A percentile compares a stretch with the other conserved stretches of the same genome.
phyloP scores from a whole-genome alignment of 2,797 vertebrate genomes.

The Trematomus bernacchii region DNA sequence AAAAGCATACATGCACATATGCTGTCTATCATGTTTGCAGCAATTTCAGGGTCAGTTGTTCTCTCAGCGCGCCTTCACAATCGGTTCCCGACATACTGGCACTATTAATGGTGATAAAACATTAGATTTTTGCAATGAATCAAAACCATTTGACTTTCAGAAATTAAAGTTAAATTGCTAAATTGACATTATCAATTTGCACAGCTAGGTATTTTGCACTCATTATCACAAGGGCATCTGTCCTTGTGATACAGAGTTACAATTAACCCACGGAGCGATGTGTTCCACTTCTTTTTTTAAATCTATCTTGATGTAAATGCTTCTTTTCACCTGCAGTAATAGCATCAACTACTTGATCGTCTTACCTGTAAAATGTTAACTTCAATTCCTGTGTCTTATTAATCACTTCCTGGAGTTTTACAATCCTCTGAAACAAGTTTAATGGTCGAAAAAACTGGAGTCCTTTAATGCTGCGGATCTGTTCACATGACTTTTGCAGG shows the following conservation, averaged over 20 bases:
- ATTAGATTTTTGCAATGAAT: not conserved
- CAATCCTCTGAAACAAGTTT: constrained; percentile 69
- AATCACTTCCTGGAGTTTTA: constrained; percentile 57
- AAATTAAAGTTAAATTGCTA: not conserved
- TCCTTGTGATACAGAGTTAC: not conserved
- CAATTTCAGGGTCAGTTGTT: constrained; percentile 32
- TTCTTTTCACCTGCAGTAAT: not conserved
- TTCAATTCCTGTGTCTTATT: constrained; percentile 55
- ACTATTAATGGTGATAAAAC: constrained; percentile 54
- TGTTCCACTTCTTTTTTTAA: not conserved
- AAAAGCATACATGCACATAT: not conserved
- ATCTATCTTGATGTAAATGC: not conserved
- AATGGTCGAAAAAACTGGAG: constrained; percentile 57
- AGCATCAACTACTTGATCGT: constrained; percentile 27
- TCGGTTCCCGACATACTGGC: not conserved
- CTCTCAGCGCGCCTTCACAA: constrained; percentile 9
- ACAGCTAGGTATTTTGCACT: not conserved
- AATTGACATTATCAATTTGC: not conserved
- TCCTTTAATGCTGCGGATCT: constrained; percentile 60
- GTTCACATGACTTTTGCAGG: constrained; percentile 69
- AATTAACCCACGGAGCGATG: constrained; percentile 8
- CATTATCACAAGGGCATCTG: not conserved
- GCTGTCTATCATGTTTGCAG: constrained; percentile 16
- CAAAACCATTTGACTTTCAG: not conserved
- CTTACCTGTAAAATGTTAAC: constrained; percentile 78